Conservation (phyloP, 2,888 invertebrate species). For the Mechanitis messenoides region DNA sequence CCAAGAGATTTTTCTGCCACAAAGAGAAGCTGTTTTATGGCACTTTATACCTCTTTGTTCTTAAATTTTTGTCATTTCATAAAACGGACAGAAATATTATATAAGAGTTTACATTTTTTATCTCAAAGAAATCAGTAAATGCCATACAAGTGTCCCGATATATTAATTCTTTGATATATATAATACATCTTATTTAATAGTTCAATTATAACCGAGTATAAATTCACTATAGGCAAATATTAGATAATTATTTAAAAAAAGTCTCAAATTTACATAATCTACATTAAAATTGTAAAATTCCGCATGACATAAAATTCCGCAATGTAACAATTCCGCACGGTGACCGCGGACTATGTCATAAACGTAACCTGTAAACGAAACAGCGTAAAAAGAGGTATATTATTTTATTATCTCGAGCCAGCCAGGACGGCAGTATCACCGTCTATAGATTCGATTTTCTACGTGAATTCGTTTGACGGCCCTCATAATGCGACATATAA, state of each 20-base stretch:
- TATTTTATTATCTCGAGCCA: slow-evolving; percentile 74
- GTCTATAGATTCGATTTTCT: slow-evolving; percentile 79
- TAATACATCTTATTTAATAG: too few relatives aligned
- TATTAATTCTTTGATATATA: too few relatives aligned
- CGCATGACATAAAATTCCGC: too few relatives aligned
- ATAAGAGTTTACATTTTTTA: not conserved
- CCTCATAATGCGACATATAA: slow-evolving; percentile 78
- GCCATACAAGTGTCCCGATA: too few relatives aligned
- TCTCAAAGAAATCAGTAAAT: too few relatives aligned
- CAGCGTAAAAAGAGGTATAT: slow-evolving; percentile 70
- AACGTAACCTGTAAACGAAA: slow-evolving; percentile 34
- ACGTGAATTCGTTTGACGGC: slow-evolving; percentile 79
- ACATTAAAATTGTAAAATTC: too few relatives aligned
- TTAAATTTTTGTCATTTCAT: slow-evolving; percentile 57
- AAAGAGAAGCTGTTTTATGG: slow-evolving; percentile 68
- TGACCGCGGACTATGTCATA: slow-evolving; percentile 40
- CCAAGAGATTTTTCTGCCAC: slow-evolving; percentile 66
- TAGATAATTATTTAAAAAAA: too few relatives aligned
- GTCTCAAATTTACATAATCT: too few relatives aligned
- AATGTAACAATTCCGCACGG: slow-evolving; percentile 23
- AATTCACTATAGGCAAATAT: too few relatives aligned
- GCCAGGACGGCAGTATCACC: slow-evolving; percentile 68
- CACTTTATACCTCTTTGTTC: slow-evolving; percentile 69
- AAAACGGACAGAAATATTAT: slow-evolving; percentile 20
- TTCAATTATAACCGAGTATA: too few relatives aligned